Evolutionary conservation across 2,888 invertebrate species (phyloP), one percentile per base, ranked within the genome.

Genomic region (Pristionchus mayeri): DNA sequence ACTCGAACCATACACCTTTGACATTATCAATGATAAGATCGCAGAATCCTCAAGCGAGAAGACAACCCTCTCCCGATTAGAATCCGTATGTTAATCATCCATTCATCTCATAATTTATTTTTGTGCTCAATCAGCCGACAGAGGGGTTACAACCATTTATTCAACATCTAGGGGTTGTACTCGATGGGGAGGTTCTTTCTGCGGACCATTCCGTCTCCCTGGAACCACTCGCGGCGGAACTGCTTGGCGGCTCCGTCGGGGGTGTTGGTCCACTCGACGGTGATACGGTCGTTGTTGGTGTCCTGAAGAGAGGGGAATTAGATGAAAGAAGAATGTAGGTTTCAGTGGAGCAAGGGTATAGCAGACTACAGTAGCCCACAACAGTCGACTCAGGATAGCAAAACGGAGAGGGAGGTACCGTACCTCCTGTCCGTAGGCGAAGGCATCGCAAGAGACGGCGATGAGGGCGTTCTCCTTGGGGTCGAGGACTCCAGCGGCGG

Each of bases 221-320:
- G 57, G 57, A 57, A 57, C 57, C 57, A 57, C 57, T 57, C 57
- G 57, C 57, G 57, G 57, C 57, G 57, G 57, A 57, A 57, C 57
- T 57, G 57, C 57, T 57, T 57, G 57, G 57, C 57, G 57, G 57
- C 57, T 57, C 57, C 57, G 24, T 57, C 57, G 57, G 57, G 57
- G 27, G 57, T 57, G 57, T 57, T 57, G 57, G 57, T 57, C 57
- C 57, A 57, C 57, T 57, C 57, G 57, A 57, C 24, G 57, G 57
- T 57, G n/a, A 57, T 24, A 9, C 57, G 57, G 57, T 57, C 57
- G 57, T 57, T 57, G 57, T 57, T 57, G 57, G 57, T 57, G 57
- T 57, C 57, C 57, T 57, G 57, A 57, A 57, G 7, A n/a, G 54
- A 16, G n/a, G 2, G n/a, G 18, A 1, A 2, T 54, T 3, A 54